Percentiles rank a stretch among this genome's conserved stretches.
Evolutionary conservation across 2,797 vertebrate species (phyloP).

Genomic region (Leuciscus waleckii): DNA sequence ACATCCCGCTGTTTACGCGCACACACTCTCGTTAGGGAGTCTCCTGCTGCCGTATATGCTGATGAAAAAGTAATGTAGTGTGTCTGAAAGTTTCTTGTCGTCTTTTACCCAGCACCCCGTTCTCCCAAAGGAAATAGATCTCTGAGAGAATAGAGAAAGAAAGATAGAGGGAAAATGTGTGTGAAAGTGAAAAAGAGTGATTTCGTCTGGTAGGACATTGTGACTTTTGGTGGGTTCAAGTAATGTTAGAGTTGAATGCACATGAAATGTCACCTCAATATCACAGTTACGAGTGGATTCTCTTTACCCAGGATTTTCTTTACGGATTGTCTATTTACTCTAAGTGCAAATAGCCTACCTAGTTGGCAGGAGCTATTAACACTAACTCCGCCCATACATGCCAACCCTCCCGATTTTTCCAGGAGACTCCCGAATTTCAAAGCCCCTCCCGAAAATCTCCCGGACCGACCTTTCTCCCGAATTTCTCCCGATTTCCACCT

Average conservation of each 20-base stretch:
- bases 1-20: constrained; percentile 49
- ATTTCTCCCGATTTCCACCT: no score
- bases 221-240: constrained; percentile 19
- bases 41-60: constrained; percentile 73
- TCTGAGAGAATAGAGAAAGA: constrained; percentile 39
- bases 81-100: constrained; percentile 73
- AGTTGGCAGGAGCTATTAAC: no score
- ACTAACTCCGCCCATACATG: background rate
- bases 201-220: constrained; percentile 39
- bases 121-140: constrained; percentile 61
- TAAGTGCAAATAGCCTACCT: background rate
- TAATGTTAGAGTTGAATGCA: background rate
- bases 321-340: background rate
- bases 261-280: background rate
- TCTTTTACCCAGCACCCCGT: constrained; percentile 54
- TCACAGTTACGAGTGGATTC: background rate
- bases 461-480: no score
- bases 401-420: no score
- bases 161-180: constrained; percentile 58
- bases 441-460: no score
- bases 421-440: no score
- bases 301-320: background rate
- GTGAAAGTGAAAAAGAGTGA: constrained; percentile 51
- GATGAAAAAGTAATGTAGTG: constrained; percentile 85
- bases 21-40: constrained; percentile 55